phyloP scores from a whole-genome alignment of 2,797 vertebrate species.

The Choloepus didactylus region DNA sequence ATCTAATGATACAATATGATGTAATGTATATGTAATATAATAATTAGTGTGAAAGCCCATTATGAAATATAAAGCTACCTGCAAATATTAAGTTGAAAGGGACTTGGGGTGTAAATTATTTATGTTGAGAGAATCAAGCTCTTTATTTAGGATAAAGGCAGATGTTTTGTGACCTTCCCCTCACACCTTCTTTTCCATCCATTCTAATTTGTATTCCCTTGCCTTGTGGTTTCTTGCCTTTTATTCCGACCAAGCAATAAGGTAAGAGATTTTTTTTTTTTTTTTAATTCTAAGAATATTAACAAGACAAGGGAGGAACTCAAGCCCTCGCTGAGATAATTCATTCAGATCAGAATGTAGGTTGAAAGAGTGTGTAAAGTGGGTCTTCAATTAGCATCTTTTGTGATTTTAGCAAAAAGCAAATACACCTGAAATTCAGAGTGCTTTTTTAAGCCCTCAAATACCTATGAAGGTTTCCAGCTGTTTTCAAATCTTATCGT shows the following conservation, averaged over 20 bases:
- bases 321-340: slow-evolving; percentile 70
- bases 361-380: not conserved
- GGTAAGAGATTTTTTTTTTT: not conserved
- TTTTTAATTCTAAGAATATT: slow-evolving; percentile 55
- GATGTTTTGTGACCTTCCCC: not conserved
- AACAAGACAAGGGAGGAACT: slow-evolving; percentile 73
- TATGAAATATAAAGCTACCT: not conserved
- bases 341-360: slow-evolving; percentile 79
- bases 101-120: not conserved
- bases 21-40: too few relatives aligned
- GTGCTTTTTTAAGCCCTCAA: slow-evolving; percentile 70
- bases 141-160: slow-evolving; percentile 1
- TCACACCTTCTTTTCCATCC: not conserved
- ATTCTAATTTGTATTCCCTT: not conserved
- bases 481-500: slow-evolving; percentile 72
- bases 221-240: not conserved
- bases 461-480: slow-evolving; percentile 72
- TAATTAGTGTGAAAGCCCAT: not conserved
- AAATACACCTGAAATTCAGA: slow-evolving; percentile 74
- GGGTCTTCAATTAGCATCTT: slow-evolving; percentile 63
- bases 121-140: not conserved
- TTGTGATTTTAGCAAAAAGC: slow-evolving; percentile 69
- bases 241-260: not conserved
- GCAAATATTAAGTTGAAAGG: not conserved
- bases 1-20: not conserved